These are phyloP conservation scores for Xylocopa sonorina DNA, from an alignment of 1,140 invertebrate genomes.

Conservation along the genomic window DNA sequence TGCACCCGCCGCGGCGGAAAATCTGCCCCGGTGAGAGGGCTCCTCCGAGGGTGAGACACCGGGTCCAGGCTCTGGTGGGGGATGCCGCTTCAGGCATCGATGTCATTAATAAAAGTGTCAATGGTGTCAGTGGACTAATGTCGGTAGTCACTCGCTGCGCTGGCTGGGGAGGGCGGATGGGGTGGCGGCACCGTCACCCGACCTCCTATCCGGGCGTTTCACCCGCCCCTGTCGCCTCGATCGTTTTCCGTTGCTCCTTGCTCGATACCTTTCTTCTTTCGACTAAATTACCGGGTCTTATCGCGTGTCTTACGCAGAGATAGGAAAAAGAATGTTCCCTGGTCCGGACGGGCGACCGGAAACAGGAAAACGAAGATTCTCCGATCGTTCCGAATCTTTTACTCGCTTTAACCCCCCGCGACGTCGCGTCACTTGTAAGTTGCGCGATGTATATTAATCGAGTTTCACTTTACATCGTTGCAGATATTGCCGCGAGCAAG, in stretches of 20 bases:
- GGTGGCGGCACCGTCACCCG: constrained; percentile 52
- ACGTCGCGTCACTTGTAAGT: no score
- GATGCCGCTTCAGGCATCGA: constrained; percentile 72
- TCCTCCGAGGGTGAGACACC: constrained; percentile 47
- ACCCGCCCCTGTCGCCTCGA: constrained; percentile 45
- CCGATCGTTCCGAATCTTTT: not conserved
- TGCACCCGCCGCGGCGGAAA: constrained; percentile 62
- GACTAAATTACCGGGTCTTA: constrained; percentile 44
- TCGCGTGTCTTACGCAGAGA: constrained; percentile 17
- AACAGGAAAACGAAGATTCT: not conserved
- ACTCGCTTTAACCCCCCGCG: not conserved
- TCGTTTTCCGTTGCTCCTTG: constrained; percentile 53
- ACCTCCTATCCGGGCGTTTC: constrained; percentile 69
- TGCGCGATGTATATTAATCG: no score
- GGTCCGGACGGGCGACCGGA: not conserved
- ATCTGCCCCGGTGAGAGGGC: constrained; percentile 55
- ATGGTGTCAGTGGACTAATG: constrained; percentile 82
- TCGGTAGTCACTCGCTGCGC: constrained; percentile 78
- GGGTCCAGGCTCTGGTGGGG: constrained; percentile 31
- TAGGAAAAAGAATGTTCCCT: not conserved
- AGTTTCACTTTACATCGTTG: not conserved
- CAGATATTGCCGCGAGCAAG: no score
- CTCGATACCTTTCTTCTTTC: constrained; percentile 25
- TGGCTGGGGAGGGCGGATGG: constrained; percentile 49
- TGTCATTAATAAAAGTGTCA: constrained; percentile 82